These are phyloP conservation scores for Ochropleura plecta DNA, from an alignment of 2,888 invertebrate genomes.

Conservation along the genomic window DNA sequence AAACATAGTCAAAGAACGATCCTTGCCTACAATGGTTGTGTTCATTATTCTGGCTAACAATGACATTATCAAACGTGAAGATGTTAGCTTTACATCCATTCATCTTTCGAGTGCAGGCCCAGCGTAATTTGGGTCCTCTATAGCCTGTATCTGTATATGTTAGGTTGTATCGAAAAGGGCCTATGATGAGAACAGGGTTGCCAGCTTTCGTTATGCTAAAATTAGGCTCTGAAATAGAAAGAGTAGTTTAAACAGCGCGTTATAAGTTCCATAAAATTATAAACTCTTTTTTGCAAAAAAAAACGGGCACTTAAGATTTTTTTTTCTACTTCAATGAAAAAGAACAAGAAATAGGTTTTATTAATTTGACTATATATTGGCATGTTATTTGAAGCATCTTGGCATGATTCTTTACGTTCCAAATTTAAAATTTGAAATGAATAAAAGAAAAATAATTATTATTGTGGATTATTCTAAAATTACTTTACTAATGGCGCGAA, in stretches of 20 bases:
- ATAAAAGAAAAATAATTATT: too few species aligned
- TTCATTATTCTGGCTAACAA: slow-evolving; percentile 16
- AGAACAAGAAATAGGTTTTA: too few species aligned
- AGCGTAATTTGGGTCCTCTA: slow-evolving; percentile 19
- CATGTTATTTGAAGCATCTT: too few species aligned
- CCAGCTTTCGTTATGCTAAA: slow-evolving; percentile 39
- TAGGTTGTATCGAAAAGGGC: slow-evolving; percentile 32
- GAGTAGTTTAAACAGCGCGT: not conserved
- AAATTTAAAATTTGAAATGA: too few species aligned
- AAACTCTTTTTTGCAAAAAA: too few species aligned
- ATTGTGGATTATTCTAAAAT: too few species aligned
- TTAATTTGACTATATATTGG: too few species aligned
- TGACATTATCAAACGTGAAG: slow-evolving; percentile 18
- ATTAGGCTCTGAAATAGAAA: slow-evolving; percentile 37
- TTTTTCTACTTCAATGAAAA: too few species aligned
- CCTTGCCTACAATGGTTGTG: slow-evolving; percentile 29
- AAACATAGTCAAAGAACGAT: not conserved
- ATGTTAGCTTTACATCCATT: slow-evolving; percentile 20
- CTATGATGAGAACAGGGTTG: slow-evolving; percentile 37
- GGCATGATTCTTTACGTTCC: too few species aligned
- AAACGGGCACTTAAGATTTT: too few species aligned
- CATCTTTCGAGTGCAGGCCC: slow-evolving; percentile 19
- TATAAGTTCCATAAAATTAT: not conserved
- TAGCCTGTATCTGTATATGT: slow-evolving; percentile 16
- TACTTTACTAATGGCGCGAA: too few species aligned